These are phyloP conservation scores for Orthonychiurus folsomi DNA, from an alignment of 2,888 invertebrate species.

Conservation along the genomic window DNA sequence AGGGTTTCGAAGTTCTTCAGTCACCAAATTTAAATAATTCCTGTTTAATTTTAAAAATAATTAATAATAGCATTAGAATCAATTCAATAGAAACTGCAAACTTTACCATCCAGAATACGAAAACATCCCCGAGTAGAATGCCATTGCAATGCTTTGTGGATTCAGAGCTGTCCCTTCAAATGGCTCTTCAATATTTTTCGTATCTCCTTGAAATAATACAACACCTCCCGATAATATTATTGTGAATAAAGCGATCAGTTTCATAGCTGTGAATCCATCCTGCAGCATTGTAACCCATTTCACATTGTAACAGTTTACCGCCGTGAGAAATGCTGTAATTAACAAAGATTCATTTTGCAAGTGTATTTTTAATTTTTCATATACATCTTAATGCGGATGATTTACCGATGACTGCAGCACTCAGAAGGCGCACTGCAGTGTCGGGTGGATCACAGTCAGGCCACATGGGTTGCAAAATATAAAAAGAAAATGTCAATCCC, in stretches of 20 bases:
- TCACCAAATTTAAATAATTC: slow-evolving; percentile 92
- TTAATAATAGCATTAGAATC: not conserved
- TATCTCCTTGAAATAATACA: slow-evolving; percentile 62
- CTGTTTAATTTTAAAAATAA: slow-evolving; percentile 42
- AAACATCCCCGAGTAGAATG: slow-evolving; percentile 87
- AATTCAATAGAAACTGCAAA: not conserved
- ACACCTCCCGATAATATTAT: slow-evolving; percentile 74
- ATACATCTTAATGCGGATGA: not conserved
- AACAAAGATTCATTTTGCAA: not conserved
- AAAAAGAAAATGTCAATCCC: slow-evolving; percentile 85
- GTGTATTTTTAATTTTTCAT: not conserved
- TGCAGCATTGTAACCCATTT: slow-evolving; percentile 92
- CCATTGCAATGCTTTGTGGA: slow-evolving; percentile 69
- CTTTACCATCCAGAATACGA: slow-evolving; percentile 78
- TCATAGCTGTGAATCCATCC: slow-evolving; percentile 85
- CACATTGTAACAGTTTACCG: slow-evolving; percentile 90
- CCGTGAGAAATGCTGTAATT: slow-evolving; percentile 77
- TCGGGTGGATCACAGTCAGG: slow-evolving; percentile 72
- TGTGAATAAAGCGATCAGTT: slow-evolving; percentile 72
- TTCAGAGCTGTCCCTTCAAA: slow-evolving; percentile 62
- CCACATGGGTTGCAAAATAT: slow-evolving; percentile 81
- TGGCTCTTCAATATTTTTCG: slow-evolving; percentile 61
- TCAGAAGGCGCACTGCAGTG: slow-evolving; percentile 71
- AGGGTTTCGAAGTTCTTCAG: slow-evolving; percentile 86
- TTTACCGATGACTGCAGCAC: slow-evolving; percentile 80